Evolutionary conservation across 2,113 vertebrate species (phyloP).

Genomic region (Ceyx cyanopectus): DNA sequence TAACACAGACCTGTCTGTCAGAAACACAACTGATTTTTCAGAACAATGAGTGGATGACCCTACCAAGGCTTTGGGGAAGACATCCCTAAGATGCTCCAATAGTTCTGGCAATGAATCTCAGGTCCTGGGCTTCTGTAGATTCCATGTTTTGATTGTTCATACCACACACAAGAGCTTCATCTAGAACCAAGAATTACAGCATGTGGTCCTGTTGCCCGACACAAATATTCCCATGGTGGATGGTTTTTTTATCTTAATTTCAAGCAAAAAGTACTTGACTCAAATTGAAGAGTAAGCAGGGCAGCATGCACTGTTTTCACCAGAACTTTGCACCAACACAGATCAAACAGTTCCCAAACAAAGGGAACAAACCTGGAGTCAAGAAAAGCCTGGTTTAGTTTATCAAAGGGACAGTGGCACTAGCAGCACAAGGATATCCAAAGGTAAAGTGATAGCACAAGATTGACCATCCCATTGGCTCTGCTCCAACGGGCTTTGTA

Average conservation of each 20-base stretch:
- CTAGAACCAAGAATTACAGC: neutral
- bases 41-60: neutral
- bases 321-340: neutral
- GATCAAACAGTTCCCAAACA: neutral
- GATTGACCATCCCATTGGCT: neutral
- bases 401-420: neutral
- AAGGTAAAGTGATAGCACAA: neutral
- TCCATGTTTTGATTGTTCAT: neutral
- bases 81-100: neutral
- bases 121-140: neutral
- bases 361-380: neutral
- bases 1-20: neutral
- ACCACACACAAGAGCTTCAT: neutral
- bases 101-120: neutral
- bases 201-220: neutral
- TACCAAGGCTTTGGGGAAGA: neutral
- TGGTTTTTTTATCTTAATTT: neutral
- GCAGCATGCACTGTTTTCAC: neutral
- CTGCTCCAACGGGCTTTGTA: neutral
- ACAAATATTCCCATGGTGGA: neutral
- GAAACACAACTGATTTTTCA: neutral
- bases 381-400: neutral
- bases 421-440: accelerated
- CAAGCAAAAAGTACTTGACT: neutral
- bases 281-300: neutral